Evolutionary conservation across 2,888 invertebrate genomes (phyloP).

Genomic region (Eucera pruinosa): DNA sequence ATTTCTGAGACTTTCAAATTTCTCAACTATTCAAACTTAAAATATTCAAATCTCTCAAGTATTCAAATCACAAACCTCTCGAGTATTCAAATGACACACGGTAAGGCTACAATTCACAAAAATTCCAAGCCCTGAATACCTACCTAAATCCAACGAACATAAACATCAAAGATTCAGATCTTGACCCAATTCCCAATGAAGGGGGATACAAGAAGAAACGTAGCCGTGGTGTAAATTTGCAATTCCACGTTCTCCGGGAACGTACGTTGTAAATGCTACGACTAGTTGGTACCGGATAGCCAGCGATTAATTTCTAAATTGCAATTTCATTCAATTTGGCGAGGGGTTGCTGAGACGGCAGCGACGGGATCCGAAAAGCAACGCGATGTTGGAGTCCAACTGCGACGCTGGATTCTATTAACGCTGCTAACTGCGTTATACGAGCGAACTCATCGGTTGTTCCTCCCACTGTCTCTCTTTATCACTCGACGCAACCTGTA

Average conservation of each 20-base stretch:
- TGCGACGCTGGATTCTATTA: slow-evolving; percentile 66
- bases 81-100: background rate
- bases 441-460: slow-evolving; percentile 59
- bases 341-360: slow-evolving; percentile 58
- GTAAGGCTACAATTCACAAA: background rate
- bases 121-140: background rate
- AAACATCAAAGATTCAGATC: slow-evolving; percentile 19
- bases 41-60: background rate
- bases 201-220: slow-evolving; percentile 28
- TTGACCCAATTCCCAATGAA: slow-evolving; percentile 9
- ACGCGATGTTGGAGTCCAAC: slow-evolving; percentile 47
- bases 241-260: slow-evolving; percentile 43
- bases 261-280: slow-evolving; percentile 27
- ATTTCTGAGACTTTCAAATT: no score
- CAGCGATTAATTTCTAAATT: slow-evolving; percentile 71
- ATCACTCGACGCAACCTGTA: slow-evolving; percentile 5
- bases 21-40: background rate
- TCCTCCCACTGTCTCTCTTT: background rate
- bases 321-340: slow-evolving; percentile 72
- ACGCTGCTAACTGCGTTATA: slow-evolving; percentile 64
- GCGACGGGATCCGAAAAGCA: slow-evolving; percentile 44
- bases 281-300: slow-evolving; percentile 42
- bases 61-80: background rate
- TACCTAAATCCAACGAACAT: background rate
- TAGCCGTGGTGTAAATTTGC: slow-evolving; percentile 35